Conservation (phyloP, 2,888 invertebrate species). For the Papilio protenor region DNA sequence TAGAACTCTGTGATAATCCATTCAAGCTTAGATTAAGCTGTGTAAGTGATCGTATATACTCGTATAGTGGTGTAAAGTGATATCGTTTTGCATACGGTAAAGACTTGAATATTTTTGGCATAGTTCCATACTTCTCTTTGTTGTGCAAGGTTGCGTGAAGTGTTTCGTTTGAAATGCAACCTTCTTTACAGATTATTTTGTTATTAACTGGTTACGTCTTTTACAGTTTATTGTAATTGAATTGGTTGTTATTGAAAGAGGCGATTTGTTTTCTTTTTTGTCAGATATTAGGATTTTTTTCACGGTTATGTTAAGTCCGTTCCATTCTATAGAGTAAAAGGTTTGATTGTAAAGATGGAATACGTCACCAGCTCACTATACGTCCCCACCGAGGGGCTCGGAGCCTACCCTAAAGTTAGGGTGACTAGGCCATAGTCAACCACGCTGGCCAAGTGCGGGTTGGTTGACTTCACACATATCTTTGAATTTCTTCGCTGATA, state of each 20-base stretch:
- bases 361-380: too few species aligned
- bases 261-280: not conserved
- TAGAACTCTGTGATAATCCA: constrained; percentile 8
- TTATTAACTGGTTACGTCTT: not conserved
- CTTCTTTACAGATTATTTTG: not conserved
- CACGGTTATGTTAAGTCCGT: not conserved
- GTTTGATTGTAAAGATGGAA: not conserved
- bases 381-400: too few species aligned
- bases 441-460: too few species aligned
- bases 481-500: too few species aligned
- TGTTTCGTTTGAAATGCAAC: not conserved
- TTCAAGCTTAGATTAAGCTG: constrained; percentile 9
- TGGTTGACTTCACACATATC: too few species aligned
- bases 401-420: too few species aligned
- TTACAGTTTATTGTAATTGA: not conserved
- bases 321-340: not conserved
- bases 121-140: not conserved
- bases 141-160: not conserved
- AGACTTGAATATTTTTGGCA: constrained; percentile 16
- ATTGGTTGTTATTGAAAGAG: not conserved
- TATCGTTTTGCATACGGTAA: constrained; percentile 2
- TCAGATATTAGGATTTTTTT: not conserved
- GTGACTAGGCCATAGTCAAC: too few species aligned
- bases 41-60: constrained; percentile 7
- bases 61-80: not conserved